These are phyloP conservation scores for Paradoxurus hermaphroditus DNA, from an alignment of 2,113 vertebrate species.

Conservation along the genomic window DNA sequence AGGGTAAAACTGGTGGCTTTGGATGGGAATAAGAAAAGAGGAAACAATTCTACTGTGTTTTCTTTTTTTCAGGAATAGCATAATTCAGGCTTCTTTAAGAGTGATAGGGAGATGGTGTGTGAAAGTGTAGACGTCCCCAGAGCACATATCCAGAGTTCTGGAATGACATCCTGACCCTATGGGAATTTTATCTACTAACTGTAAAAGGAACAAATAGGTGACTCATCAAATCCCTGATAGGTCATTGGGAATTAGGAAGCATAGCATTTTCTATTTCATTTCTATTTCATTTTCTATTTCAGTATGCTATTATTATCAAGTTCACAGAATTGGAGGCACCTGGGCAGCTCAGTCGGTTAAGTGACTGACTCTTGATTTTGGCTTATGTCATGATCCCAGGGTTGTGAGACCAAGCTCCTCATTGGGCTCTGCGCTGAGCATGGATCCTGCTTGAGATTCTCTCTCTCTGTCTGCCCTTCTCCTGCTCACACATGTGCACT, in stretches of 20 bases:
- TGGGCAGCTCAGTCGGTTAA: too few species aligned
- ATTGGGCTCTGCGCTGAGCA: too few species aligned
- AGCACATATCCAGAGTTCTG: neutral
- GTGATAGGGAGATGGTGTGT: neutral
- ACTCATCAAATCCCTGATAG: neutral
- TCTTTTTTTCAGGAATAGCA: neutral
- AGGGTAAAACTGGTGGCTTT: neutral
- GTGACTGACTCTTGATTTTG: too few species aligned
- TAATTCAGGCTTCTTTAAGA: neutral
- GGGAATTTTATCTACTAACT: neutral
- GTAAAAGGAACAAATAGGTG: neutral
- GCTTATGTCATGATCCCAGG: too few species aligned
- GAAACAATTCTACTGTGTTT: neutral
- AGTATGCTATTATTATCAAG: too few species aligned
- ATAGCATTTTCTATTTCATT: neutral
- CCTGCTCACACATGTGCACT: too few species aligned
- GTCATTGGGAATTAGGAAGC: neutral
- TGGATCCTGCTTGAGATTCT: too few species aligned
- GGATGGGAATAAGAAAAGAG: neutral
- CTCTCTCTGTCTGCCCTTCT: too few species aligned
- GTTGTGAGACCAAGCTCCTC: too few species aligned
- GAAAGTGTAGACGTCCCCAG: neutral
- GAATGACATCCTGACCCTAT: neutral
- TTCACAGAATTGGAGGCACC: neutral
- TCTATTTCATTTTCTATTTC: too few species aligned